These are phyloP conservation scores for Noctuana brunneofusca DNA, from an alignment of 2,888 invertebrate species.

Conservation along the genomic window DNA sequence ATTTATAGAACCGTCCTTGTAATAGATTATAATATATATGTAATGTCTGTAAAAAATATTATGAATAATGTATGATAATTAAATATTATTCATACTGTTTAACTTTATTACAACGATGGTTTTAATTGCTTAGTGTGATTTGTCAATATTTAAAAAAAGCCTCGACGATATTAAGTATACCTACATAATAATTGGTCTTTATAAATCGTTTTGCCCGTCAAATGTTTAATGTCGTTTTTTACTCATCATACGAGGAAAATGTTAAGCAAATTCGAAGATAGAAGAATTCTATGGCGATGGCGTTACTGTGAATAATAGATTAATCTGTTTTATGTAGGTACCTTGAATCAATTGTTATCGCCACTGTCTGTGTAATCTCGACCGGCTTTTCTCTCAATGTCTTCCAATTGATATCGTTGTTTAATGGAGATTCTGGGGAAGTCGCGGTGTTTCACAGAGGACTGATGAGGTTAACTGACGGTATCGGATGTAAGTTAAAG, in stretches of 20 bases:
- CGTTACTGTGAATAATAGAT: background rate
- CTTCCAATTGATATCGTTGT: constrained; percentile 37
- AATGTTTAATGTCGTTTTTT: background rate
- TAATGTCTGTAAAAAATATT: too few relatives aligned
- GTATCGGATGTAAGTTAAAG: background rate
- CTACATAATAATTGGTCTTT: too few relatives aligned
- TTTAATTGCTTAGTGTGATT: background rate
- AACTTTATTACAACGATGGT: background rate
- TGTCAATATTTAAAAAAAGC: constrained; percentile 5
- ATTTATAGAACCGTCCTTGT: too few relatives aligned
- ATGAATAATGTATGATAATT: too few relatives aligned
- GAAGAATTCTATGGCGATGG: background rate
- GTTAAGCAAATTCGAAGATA: background rate
- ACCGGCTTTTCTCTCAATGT: constrained; percentile 37
- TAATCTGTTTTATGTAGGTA: constrained; percentile 46
- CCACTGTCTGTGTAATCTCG: constrained; percentile 48
- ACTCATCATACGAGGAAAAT: background rate
- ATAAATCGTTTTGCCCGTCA: background rate
- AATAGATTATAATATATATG: too few relatives aligned
- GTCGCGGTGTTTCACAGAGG: background rate
- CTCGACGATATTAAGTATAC: background rate
- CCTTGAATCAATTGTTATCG: constrained; percentile 68
- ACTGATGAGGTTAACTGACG: background rate
- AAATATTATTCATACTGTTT: too few relatives aligned
- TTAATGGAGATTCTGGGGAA: constrained; percentile 13